phyloP scores from a whole-genome alignment of 2,113 vertebrate species.

The Danio rerio region DNA sequence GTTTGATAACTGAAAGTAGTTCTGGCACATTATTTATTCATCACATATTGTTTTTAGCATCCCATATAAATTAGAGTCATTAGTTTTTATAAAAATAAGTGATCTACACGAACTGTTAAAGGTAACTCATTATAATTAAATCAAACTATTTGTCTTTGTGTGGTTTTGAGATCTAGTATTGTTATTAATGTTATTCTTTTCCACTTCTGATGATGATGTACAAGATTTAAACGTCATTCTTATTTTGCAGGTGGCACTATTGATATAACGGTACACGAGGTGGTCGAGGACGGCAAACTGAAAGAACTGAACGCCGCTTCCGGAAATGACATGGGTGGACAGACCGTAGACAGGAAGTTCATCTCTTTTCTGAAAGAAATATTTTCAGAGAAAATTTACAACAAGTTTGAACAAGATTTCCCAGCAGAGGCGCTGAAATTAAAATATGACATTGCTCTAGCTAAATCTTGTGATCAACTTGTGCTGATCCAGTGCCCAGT shows the following conservation, averaged over 20 bases:
- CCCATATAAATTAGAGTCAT: too few relatives aligned
- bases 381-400: conserved; percentile 51
- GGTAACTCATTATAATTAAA: too few relatives aligned
- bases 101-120: too few relatives aligned
- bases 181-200: too few relatives aligned
- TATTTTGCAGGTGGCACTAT: conserved; percentile 52
- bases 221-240: too few relatives aligned
- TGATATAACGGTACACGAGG: conserved; percentile 67
- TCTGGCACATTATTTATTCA: too few relatives aligned
- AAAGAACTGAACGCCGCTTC: conserved; percentile 50
- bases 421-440: conserved; percentile 54
- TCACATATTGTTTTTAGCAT: too few relatives aligned
- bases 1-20: too few relatives aligned
- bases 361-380: conserved; percentile 53
- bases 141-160: too few relatives aligned
- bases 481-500: not conserved
- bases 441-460: conserved; percentile 30
- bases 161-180: too few relatives aligned
- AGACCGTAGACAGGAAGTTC: conserved; percentile 62
- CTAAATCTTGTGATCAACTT: conserved; percentile 19
- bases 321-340: conserved; percentile 63
- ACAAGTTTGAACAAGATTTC: conserved; percentile 3
- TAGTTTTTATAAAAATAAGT: too few relatives aligned
- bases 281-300: conserved; percentile 54
- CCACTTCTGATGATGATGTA: too few relatives aligned